Conservation (phyloP, 2,797 vertebrate species). For the Halcyon badia region DNA sequence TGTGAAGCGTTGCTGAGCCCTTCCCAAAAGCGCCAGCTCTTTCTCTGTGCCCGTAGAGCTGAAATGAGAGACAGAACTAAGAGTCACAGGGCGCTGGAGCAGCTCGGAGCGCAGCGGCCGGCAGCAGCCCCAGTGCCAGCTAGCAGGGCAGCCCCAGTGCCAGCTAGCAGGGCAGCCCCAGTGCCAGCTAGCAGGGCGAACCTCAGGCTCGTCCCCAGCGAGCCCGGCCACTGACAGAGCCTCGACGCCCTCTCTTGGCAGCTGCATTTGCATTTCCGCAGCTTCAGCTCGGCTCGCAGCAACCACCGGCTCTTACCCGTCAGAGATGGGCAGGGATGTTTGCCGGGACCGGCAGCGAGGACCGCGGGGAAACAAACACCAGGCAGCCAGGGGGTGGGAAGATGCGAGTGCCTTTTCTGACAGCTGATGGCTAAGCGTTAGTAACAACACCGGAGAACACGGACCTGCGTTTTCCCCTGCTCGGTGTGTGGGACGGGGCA, state of each 20-base stretch:
- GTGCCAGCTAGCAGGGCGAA: background rate
- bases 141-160: background rate
- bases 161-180: too few species aligned
- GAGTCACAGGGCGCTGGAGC: fast-evolving
- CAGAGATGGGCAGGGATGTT: background rate
- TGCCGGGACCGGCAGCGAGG: fast-evolving
- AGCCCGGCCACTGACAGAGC: constrained; percentile 17
- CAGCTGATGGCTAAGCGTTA: background rate
- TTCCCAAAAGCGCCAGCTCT: background rate
- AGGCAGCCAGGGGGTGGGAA: background rate
- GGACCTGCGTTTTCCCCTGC: background rate
- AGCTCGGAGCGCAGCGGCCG: background rate
- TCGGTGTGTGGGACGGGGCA: background rate
- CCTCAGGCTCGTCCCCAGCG: background rate
- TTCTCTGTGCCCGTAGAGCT: fast-evolving
- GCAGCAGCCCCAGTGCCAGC: background rate
- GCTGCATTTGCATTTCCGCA: background rate
- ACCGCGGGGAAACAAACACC: fast-evolving
- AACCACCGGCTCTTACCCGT: fast-evolving
- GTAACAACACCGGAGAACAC: fast-evolving
- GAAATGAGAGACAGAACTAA: fast-evolving
- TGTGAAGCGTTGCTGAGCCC: background rate
- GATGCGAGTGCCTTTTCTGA: fast-evolving
- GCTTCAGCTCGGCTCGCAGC: background rate
- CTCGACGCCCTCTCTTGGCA: constrained; percentile 72